These are phyloP conservation scores for Tylochromis polylepis DNA, from an alignment of 2,113 vertebrate species.

Conservation along the genomic window DNA sequence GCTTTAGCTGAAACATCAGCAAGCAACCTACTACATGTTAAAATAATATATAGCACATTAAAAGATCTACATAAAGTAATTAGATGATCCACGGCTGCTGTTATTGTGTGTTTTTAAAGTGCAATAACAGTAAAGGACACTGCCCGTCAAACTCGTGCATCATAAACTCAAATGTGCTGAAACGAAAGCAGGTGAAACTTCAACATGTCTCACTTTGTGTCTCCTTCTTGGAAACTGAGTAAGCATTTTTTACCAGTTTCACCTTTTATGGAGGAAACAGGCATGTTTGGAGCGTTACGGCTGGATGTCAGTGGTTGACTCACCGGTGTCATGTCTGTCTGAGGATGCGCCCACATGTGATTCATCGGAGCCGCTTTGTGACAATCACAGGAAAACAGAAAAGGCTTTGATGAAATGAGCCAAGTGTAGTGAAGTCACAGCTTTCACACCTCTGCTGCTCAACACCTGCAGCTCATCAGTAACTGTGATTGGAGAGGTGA, in stretches of 20 bases:
- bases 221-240: neutral
- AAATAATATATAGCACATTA: neutral
- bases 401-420: fast-evolving
- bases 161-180: neutral
- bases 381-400: neutral
- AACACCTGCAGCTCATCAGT: neutral
- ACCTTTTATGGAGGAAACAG: neutral
- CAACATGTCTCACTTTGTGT: neutral
- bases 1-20: neutral
- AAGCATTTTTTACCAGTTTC: neutral
- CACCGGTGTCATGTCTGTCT: neutral
- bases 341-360: fast-evolving
- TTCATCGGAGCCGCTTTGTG: neutral
- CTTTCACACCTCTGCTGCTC: neutral
- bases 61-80: neutral
- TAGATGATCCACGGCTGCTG: neutral
- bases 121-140: neutral
- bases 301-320: neutral
- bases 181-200: neutral
- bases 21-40: neutral
- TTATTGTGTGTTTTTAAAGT: neutral
- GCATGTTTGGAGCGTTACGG: neutral
- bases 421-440: neutral
- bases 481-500: neutral
- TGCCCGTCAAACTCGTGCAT: neutral